phyloP scores from a whole-genome alignment of 2,797 vertebrate species.

The Harpagifer antarcticus region DNA sequence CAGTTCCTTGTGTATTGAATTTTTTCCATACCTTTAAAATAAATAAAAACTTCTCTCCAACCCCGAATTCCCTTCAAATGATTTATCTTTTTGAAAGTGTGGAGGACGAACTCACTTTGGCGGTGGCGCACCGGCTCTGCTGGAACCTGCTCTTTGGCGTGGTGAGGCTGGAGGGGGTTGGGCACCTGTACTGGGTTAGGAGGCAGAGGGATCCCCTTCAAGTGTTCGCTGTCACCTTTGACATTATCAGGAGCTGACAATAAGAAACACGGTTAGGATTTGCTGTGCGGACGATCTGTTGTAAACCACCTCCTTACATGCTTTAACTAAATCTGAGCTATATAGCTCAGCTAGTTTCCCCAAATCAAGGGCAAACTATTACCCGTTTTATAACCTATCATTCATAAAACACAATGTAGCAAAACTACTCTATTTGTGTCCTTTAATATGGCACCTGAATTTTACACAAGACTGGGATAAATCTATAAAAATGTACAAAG shows the following conservation, averaged over 20 bases:
- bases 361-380: not conserved
- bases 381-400: not conserved
- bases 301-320: not conserved
- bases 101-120: slow-evolving; percentile 89
- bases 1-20: not conserved
- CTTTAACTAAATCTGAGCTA: not conserved
- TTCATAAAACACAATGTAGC: not conserved
- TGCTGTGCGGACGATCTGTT: not conserved
- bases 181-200: slow-evolving; percentile 89
- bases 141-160: slow-evolving; percentile 78
- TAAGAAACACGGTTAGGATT: not conserved
- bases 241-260: slow-evolving; percentile 78
- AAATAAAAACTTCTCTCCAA: not conserved
- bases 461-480: slow-evolving; percentile 17
- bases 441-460: not conserved
- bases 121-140: slow-evolving; percentile 89
- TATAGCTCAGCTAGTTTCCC: not conserved
- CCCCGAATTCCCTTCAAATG: not conserved
- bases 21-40: not conserved
- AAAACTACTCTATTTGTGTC: not conserved
- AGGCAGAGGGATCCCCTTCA: slow-evolving; percentile 82
- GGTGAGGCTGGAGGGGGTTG: slow-evolving; percentile 83
- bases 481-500: slow-evolving; percentile 2
- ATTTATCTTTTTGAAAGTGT: slow-evolving; percentile 3
- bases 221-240: slow-evolving; percentile 72